These are phyloP conservation scores for Sialis fuliginosa DNA, from an alignment of 2,888 invertebrate species.

Conservation along the genomic window DNA sequence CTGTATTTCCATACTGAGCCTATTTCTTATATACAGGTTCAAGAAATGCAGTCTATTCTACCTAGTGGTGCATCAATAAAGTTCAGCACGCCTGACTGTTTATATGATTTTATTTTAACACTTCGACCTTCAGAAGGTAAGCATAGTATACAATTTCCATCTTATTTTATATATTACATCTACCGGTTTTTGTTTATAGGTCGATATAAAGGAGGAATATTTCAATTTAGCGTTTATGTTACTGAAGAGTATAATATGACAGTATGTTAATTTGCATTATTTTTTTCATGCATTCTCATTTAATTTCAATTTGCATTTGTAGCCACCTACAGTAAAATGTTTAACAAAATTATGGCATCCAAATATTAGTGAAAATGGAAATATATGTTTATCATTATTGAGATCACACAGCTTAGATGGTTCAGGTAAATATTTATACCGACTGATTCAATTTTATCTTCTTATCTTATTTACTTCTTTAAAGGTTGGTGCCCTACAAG, in stretches of 20 bases:
- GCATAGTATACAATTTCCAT: no score
- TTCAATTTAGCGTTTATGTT: constrained; percentile 69
- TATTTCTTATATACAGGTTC: constrained; percentile 25
- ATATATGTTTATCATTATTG: constrained; percentile 79
- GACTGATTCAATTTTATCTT: no score
- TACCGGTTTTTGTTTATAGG: constrained; percentile 6
- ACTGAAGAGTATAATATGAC: constrained; percentile 94
- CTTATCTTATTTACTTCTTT: no score
- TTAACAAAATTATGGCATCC: constrained; percentile 90
- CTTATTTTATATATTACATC: no score
- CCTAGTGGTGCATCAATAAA: constrained; percentile 62
- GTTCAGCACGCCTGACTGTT: constrained; percentile 54
- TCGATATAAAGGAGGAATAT: constrained; percentile 74
- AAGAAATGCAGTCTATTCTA: constrained; percentile 28
- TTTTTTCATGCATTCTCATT: constrained; percentile 26
- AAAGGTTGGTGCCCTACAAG: constrained; percentile 79
- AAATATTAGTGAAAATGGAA: constrained; percentile 78
- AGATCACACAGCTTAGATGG: constrained; percentile 86
- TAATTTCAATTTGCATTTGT: no score
- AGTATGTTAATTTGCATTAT: constrained; percentile 37
- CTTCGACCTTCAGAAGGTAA: constrained; percentile 68
- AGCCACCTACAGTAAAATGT: constrained; percentile 83
- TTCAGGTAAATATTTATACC: constrained; percentile 20
- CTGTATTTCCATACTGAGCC: not conserved
- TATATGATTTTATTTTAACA: constrained; percentile 62